Evolutionary conservation across 2,888 invertebrate species (phyloP).

Genomic region (Griposia aprilina): DNA sequence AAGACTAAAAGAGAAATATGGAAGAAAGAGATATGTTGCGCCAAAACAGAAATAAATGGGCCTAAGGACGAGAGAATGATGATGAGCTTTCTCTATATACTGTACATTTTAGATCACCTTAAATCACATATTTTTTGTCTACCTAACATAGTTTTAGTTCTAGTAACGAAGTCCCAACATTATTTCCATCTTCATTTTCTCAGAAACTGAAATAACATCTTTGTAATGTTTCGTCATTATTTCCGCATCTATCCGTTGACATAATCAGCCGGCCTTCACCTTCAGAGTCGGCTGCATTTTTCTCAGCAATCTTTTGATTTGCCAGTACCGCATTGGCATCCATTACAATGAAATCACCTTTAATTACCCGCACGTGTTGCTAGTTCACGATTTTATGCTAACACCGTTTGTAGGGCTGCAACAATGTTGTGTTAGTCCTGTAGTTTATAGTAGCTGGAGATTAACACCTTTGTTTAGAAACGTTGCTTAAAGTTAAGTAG

Average conservation of each 20-base stretch:
- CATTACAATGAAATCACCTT: conserved; percentile 57
- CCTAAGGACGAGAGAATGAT: background rate
- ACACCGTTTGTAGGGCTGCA: conserved; percentile 3
- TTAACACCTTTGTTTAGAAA: no score
- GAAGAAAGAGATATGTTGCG: background rate
- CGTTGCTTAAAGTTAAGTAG: no score
- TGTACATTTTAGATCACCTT: background rate
- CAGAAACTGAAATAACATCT: conserved; percentile 7
- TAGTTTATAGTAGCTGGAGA: background rate
- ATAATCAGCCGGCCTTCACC: conserved; percentile 64
- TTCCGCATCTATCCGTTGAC: conserved; percentile 45
- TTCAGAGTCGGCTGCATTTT: conserved; percentile 54
- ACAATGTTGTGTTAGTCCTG: background rate
- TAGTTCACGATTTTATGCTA: conserved; percentile 52
- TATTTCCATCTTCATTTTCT: background rate
- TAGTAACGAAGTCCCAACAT: background rate
- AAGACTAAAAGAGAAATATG: background rate
- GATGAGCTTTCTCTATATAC: background rate
- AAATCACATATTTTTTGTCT: background rate
- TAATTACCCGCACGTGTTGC: conserved; percentile 54
- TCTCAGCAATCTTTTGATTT: conserved; percentile 50
- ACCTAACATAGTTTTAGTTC: background rate
- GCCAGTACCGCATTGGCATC: conserved; percentile 27
- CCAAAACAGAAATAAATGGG: background rate
- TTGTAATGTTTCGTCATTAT: conserved; percentile 14